Conservation (phyloP, 53 echinoderm and acorn worm genomes). For the Mesocentrotus franciscanus region DNA sequence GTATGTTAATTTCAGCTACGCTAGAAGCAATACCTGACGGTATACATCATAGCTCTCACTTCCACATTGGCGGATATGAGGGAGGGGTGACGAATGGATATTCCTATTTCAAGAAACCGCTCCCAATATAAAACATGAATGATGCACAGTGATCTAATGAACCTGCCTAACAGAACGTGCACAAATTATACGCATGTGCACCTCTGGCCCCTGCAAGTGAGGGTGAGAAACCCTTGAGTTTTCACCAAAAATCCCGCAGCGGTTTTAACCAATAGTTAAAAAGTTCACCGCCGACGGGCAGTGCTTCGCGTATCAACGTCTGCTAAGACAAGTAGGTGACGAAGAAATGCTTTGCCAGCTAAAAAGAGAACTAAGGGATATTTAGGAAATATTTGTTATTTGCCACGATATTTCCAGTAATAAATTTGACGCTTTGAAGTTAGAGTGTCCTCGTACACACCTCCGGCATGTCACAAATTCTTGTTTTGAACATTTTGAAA, state of each 20-base stretch:
- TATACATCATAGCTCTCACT: background rate
- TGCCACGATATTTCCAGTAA: no score
- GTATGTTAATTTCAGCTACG: background rate
- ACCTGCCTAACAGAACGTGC: background rate
- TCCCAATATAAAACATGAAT: slow-evolving; percentile 13
- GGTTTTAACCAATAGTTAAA: background rate
- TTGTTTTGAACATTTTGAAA: no score
- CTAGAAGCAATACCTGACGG: background rate
- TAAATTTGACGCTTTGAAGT: no score
- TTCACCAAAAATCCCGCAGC: background rate
- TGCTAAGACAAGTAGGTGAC: background rate
- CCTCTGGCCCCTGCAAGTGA: background rate
- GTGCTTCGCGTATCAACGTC: background rate
- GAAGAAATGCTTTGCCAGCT: background rate
- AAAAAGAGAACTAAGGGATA: background rate
- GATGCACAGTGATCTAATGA: slow-evolving; percentile 35
- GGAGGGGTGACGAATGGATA: background rate
- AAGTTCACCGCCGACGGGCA: background rate
- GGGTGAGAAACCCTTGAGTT: background rate
- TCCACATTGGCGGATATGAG: background rate
- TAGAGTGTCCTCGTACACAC: no score
- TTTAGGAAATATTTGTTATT: background rate
- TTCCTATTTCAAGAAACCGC: background rate
- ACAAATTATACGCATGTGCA: slow-evolving; percentile 1
- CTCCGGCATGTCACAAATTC: no score